phyloP scores from a whole-genome alignment of 2,113 vertebrate species.

The Mesocricetus auratus region DNA sequence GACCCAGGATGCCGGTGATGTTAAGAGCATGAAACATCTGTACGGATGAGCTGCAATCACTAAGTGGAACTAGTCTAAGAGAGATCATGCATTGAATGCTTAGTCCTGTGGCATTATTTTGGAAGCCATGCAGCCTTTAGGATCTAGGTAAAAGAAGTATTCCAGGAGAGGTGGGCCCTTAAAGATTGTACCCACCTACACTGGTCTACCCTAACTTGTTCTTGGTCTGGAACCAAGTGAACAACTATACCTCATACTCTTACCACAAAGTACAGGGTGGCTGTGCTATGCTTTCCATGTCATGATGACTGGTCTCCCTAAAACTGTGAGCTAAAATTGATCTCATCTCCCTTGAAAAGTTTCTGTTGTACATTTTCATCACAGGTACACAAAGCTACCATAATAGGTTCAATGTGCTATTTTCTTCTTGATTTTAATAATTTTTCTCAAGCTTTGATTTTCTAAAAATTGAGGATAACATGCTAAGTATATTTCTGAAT shows the following conservation, averaged over 20 bases:
- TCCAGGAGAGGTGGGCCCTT: neutral
- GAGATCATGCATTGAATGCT: neutral
- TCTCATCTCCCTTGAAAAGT: neutral
- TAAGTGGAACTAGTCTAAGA: neutral
- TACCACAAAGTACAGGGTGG: neutral
- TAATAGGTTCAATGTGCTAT: neutral
- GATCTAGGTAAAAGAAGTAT: neutral
- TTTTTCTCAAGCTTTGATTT: neutral
- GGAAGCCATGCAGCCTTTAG: neutral
- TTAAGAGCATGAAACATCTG: neutral
- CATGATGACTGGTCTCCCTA: neutral
- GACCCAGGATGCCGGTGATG: no score
- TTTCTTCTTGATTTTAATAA: neutral
- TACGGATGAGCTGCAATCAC: neutral
- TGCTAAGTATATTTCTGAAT: no score
- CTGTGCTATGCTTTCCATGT: neutral
- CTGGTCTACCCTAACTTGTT: no score
- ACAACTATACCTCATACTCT: neutral
- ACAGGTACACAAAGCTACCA: neutral
- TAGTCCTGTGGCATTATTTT: neutral
- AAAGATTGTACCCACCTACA: neutral
- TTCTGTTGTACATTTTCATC: neutral
- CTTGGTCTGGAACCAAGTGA: neutral
- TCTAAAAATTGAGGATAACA: neutral
- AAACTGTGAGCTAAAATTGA: neutral